These are phyloP conservation scores for Ochotona princeps DNA, from an alignment of 2,113 vertebrate genomes.

Conservation along the genomic window DNA sequence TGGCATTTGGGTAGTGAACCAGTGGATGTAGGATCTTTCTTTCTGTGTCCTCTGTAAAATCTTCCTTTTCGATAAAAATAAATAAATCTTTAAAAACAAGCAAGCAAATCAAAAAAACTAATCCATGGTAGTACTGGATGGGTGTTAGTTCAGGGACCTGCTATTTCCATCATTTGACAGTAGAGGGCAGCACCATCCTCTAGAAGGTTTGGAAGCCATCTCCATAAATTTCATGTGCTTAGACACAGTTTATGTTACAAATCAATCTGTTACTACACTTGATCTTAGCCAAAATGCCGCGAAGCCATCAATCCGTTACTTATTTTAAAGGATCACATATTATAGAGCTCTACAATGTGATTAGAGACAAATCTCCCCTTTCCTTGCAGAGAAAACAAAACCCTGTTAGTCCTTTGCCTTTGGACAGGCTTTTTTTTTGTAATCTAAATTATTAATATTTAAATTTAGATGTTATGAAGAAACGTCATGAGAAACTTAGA, in stretches of 20 bases:
- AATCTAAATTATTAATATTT: constrained; percentile 14
- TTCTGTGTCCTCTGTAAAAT: no score
- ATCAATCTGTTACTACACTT: no score
- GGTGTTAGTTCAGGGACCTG: neutral
- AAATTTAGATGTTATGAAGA: constrained; percentile 23
- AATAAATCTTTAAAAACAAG: no score
- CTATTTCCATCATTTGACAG: constrained; percentile 53
- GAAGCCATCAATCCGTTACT: neutral
- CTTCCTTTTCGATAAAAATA: no score
- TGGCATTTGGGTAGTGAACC: no score
- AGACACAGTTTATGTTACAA: neutral
- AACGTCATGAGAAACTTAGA: neutral
- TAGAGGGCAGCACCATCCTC: constrained; percentile 59
- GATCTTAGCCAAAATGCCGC: no score
- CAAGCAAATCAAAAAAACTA: no score
- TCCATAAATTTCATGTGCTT: neutral
- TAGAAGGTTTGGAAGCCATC: neutral
- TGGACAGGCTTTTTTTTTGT: neutral
- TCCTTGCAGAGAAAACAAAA: constrained; percentile 37
- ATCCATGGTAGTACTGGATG: neutral
- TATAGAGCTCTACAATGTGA: neutral
- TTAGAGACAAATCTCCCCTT: neutral
- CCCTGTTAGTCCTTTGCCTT: neutral
- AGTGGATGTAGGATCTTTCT: no score
- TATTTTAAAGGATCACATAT: neutral